Evolutionary conservation across 2,888 invertebrate genomes (phyloP).

Genomic region (Aphodius sticticus): DNA sequence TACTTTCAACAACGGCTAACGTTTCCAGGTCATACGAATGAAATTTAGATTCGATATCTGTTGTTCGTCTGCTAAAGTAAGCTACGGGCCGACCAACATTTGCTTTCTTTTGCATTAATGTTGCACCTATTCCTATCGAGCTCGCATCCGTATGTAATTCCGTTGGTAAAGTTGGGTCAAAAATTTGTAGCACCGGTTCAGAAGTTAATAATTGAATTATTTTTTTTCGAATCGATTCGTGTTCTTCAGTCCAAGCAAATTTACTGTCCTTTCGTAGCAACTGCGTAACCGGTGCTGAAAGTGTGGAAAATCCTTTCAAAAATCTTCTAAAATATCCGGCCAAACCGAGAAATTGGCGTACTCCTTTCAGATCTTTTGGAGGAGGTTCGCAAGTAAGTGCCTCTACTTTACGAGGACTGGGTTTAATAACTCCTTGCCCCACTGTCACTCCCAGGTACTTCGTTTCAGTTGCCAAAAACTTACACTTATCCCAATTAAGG

Average conservation of each 20-base stretch:
- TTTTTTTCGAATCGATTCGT: conserved; percentile 39
- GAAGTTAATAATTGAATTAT: conserved; percentile 38
- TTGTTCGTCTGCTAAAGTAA: conserved; percentile 47
- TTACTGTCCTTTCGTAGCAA: background rate
- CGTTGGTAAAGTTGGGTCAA: conserved; percentile 42
- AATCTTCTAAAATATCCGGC: conserved; percentile 43
- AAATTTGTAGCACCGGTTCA: conserved; percentile 46
- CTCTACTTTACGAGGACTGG: conserved; percentile 46
- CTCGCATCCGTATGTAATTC: conserved; percentile 31
- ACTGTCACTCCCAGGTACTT: conserved; percentile 47
- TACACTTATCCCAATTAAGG: too few species aligned
- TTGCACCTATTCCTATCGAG: conserved; percentile 44
- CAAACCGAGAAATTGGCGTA: conserved; percentile 43
- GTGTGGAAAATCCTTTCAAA: background rate
- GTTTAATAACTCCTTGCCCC: conserved; percentile 41
- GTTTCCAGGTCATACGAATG: conserved; percentile 50
- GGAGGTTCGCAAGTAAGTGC: conserved; percentile 45
- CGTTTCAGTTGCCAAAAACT: too few species aligned
- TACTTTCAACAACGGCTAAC: conserved; percentile 49
- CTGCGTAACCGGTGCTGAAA: background rate
- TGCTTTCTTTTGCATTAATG: conserved; percentile 47
- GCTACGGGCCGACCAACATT: conserved; percentile 41
- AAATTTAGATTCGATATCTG: conserved; percentile 46
- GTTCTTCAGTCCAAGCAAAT: conserved; percentile 39
- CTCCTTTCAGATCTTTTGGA: conserved; percentile 37